phyloP scores from a whole-genome alignment of 2,797 vertebrate species.

The Choloepus didactylus region DNA sequence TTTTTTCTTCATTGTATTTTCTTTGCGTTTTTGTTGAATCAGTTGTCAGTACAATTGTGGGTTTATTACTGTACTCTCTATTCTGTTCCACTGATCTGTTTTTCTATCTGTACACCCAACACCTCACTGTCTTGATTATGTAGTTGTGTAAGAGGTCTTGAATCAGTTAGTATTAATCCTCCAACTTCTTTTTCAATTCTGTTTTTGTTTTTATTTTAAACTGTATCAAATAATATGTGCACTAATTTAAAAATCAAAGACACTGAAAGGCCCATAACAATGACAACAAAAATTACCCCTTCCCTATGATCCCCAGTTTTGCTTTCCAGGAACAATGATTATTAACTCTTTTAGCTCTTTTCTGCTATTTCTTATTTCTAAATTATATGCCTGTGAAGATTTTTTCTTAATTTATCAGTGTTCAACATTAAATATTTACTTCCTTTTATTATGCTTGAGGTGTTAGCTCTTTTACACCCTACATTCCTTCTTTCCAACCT shows the following conservation, averaged over 20 bases:
- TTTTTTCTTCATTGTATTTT: not conserved
- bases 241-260: slow-evolving; percentile 19
- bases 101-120: not conserved
- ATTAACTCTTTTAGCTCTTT: not conserved
- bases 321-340: not conserved
- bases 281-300: not conserved
- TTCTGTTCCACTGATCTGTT: not conserved
- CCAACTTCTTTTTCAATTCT: not conserved
- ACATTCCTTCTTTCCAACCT: slow-evolving; percentile 2
- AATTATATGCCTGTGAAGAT: not conserved
- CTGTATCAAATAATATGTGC: not conserved
- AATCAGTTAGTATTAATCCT: too few species aligned
- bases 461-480: not conserved
- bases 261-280: not conserved
- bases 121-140: not conserved
- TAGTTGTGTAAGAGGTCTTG: too few species aligned
- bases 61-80: not conserved
- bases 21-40: not conserved
- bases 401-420: not conserved
- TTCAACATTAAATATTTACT: not conserved
- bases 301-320: too few species aligned
- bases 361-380: not conserved
- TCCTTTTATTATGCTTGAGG: not conserved
- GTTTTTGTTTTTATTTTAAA: not conserved
- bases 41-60: not conserved